Percentiles rank a stretch among this genome's conserved stretches.
Conservation (phyloP, 1,140 invertebrate genomes). For the Coenobita brevimanus region DNA sequence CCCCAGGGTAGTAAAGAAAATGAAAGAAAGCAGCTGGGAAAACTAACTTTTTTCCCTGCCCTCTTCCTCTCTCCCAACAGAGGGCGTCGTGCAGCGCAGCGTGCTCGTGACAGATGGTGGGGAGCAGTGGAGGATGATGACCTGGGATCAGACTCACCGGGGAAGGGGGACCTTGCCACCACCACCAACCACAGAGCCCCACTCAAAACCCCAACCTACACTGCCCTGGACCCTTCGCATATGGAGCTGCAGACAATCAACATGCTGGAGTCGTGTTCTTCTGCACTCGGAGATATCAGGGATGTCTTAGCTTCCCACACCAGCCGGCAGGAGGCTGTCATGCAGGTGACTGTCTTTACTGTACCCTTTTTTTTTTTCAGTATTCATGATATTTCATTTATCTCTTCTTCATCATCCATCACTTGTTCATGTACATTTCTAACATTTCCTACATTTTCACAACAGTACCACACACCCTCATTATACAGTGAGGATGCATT, state of each 20-base stretch:
- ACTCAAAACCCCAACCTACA: background rate
- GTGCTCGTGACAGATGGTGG: conserved; percentile 53
- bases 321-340: conserved; percentile 18
- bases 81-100: conserved; percentile 44
- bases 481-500: too few relatives aligned
- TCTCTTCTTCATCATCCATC: too few relatives aligned
- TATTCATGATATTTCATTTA: too few relatives aligned
- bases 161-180: background rate
- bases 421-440: too few relatives aligned
- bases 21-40: too few relatives aligned
- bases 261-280: conserved; percentile 47
- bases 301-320: conserved; percentile 31
- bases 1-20: too few relatives aligned
- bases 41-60: too few relatives aligned
- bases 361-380: too few relatives aligned
- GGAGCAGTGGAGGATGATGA: conserved; percentile 54
- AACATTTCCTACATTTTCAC: too few relatives aligned
- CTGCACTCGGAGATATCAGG: conserved; percentile 30
- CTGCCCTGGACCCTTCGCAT: conserved; percentile 28
- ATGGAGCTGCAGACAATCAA: conserved; percentile 50
- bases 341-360: conserved; percentile 34
- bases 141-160: conserved; percentile 28
- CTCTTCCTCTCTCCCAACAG: too few relatives aligned
- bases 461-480: too few relatives aligned
- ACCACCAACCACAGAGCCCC: background rate